Evolutionary conservation across 1,140 invertebrate genomes (phyloP), one percentile per base, ranked within the genome.

Genomic region (Planococcus citri): DNA sequence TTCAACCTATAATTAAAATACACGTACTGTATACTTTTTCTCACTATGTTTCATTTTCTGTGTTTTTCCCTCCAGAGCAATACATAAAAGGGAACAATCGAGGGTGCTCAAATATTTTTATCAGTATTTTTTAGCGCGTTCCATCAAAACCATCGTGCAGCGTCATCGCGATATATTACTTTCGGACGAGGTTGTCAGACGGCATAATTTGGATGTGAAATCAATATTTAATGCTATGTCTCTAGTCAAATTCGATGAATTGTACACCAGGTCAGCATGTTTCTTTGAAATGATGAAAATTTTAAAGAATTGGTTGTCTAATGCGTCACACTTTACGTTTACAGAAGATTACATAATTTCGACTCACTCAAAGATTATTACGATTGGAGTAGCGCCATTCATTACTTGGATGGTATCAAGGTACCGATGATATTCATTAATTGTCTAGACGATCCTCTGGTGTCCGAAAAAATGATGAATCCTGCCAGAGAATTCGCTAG

Each of bases 161-260:
- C 60, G 60, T 4, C 60, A 64, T 27, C 21, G 60, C 1, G 60
- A 64, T 20, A 64, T 24, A 6, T 64, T 64, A 64, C 17, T 64
- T 3, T 22, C 60, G 22, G 60, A 64, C 20, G 60, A 64, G 17
- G 25, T 64, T 20, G 20, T 64, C 25, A 27, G 22, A 14, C 12
- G 22, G 25, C 25, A 64, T 27, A 64, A 64, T 20, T 24, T 64
- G 60, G 60, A 64, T 64, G 20, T 64, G 60, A 64, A 64, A 14
- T 24, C 60, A 4, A 64, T 64, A 6, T 25, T 64, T 20, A 64
- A 20, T 21, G 60, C 60, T 64, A 64, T 25, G 60, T 64, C 60
- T 64, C 60, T 64, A 64, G 60, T 64, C 60, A 64, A 27, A 64
- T 64, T 64, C 60, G 60, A 64, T 25, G 60, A 64, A 21, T 12